Percentiles rank a stretch among this genome's conserved stretches.
Evolutionary conservation across 1,140 invertebrate genomes (phyloP).

Genomic region (Eumeta japonica): DNA sequence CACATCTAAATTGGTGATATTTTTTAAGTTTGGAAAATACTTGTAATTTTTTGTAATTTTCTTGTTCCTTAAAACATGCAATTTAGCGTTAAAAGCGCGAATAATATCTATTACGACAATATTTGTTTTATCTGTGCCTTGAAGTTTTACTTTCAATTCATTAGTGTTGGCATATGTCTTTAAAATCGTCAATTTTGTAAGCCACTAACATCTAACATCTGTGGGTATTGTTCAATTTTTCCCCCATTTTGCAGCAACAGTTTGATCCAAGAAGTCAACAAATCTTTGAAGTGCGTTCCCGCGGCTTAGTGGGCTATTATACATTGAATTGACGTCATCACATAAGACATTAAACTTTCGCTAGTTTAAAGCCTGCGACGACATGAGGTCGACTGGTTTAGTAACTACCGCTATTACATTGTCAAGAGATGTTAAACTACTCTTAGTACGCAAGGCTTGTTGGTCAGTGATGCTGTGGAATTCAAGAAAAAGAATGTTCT

Average conservation of each 20-base stretch:
- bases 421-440: constrained; percentile 10
- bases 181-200: constrained; percentile 24
- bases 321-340: constrained; percentile 24
- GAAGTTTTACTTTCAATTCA: constrained; percentile 17
- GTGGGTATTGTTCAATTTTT: constrained; percentile 17
- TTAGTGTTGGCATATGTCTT: constrained; percentile 22
- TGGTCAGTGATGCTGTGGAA: constrained; percentile 23
- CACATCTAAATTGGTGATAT: constrained; percentile 11
- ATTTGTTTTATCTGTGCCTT: constrained; percentile 20
- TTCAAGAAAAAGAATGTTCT: constrained; percentile 17
- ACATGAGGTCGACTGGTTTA: constrained; percentile 23
- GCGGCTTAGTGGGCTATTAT: constrained; percentile 24
- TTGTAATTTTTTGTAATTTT: constrained; percentile 15
- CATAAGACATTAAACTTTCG: constrained; percentile 22
- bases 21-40: constrained; percentile 15
- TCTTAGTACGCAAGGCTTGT: constrained; percentile 18
- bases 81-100: constrained; percentile 18
- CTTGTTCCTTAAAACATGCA: constrained; percentile 16
- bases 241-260: constrained; percentile 25
- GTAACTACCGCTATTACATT: constrained; percentile 17
- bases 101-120: no score
- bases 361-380: constrained; percentile 21
- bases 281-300: constrained; percentile 29
- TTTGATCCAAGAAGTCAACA: constrained; percentile 28
- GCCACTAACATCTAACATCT: constrained; percentile 21